These are phyloP conservation scores for Corythucha ciliata DNA, from an alignment of 2,888 invertebrate genomes.

Conservation along the genomic window DNA sequence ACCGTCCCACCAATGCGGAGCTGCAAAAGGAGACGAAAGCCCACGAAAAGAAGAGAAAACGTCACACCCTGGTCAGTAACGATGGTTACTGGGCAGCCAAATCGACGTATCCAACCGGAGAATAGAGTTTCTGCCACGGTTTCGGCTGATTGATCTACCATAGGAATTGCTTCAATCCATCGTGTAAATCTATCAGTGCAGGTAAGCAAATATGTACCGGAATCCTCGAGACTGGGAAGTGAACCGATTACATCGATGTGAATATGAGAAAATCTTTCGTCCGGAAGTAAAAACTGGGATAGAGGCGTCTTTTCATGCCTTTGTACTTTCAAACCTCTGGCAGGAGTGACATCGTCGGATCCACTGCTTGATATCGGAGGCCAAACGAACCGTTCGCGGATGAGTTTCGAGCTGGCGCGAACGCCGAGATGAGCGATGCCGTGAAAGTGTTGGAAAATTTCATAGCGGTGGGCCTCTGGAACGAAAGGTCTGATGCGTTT, in stretches of 20 bases:
- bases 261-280: conserved; percentile 1
- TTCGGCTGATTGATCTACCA: conserved; percentile 8
- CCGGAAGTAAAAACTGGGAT: conserved; percentile 1
- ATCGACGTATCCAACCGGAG: conserved; percentile 16
- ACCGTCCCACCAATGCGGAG: too few relatives aligned
- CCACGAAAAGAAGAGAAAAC: too few relatives aligned
- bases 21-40: too few relatives aligned
- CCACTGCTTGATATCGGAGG: conserved; percentile 8
- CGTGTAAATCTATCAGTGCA: conserved; percentile 9
- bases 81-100: conserved; percentile 9
- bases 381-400: conserved; percentile 14
- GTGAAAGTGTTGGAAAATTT: conserved; percentile 14
- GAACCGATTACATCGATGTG: conserved; percentile 12
- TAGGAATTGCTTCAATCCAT: conserved; percentile 17
- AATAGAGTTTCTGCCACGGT: conserved; percentile 8
- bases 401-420: conserved; percentile 9
- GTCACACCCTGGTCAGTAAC: conserved; percentile 18
- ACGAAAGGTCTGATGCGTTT: conserved; percentile 11
- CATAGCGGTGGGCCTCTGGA: background rate
- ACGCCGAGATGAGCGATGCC: conserved; percentile 1
- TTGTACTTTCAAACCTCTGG: conserved; percentile 40
- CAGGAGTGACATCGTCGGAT: conserved; percentile 13
- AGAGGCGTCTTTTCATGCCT: conserved; percentile 10
- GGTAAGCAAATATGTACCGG: conserved; percentile 4
- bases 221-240: background rate